phyloP scores from a whole-genome alignment of 2,888 invertebrate species.

The Eueremaeus valkanovi region DNA sequence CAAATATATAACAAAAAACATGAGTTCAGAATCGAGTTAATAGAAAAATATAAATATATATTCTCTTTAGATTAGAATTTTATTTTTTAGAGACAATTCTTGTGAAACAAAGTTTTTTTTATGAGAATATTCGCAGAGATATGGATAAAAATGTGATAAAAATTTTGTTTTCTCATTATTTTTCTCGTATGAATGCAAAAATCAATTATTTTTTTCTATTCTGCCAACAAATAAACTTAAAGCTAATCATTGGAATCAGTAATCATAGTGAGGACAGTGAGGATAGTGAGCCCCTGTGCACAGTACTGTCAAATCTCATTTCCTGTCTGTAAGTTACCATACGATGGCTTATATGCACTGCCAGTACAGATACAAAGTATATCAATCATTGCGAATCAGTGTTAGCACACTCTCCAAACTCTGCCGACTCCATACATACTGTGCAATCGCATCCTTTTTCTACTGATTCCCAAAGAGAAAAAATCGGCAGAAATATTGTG shows the following conservation, averaged over 20 bases:
- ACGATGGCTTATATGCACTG: conserved; percentile 18
- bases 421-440: neutral
- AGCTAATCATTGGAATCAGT: conserved; percentile 18
- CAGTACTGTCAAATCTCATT: conserved; percentile 24
- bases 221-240: conserved; percentile 2
- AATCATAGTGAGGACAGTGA: neutral
- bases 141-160: no score
- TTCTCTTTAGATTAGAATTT: no score
- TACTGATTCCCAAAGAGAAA: neutral
- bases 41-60: neutral
- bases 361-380: neutral
- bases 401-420: neutral
- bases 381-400: conserved; percentile 15
- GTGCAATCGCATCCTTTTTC: neutral
- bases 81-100: neutral
- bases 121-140: no score
- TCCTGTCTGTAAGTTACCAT: conserved; percentile 26
- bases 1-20: conserved; percentile 2
- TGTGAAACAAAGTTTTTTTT: neutral
- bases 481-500: neutral
- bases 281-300: neutral
- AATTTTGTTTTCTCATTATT: no score
- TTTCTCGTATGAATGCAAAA: neutral
- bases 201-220: conserved; percentile 9
- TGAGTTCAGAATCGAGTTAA: neutral